Evolutionary conservation across 1,140 invertebrate genomes (phyloP), one percentile per base, ranked within the genome.

Genomic region (Eurosta solidaginis): DNA sequence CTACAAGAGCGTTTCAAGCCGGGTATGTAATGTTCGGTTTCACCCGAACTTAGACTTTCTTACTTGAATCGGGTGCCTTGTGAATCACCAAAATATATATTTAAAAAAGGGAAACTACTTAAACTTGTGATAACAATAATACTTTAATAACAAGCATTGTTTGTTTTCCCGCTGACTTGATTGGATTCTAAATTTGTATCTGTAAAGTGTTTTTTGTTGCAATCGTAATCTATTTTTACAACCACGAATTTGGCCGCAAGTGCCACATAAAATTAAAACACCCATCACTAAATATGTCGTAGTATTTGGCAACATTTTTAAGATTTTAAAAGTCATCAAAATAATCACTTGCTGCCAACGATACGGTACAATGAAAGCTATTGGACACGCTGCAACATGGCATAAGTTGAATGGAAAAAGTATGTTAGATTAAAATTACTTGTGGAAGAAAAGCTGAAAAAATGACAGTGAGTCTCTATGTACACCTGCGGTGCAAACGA

Each of bases 241-340:
- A 40, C n/a, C 59, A 10, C 27, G 2, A 36, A 9, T 20, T 68
- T 68, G 59, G 7, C 14, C 17, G 59, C 59, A 42, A 68, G 59
- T 68, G n/a, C 36, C 54, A 63, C 33, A 63, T 36, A 27, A 63
- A 63, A 36, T 63, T 20, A n/a, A 27, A 63, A 14, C 17, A 36
- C 12, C 54, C 17, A 33, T 9, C 33, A 63, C 29, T 22, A n/a
- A n/a, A n/a, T n/a, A n/a, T n/a, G n/a, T 29, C 0, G 33, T 63
- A 4, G 7, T 54, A 29, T 7, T 12, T 10, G 33, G 36, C 59
- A 68, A 68, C 17, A 22, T n/a, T 68, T n/a, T 36, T 20, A 68
- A 68, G 40, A 22, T 40, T 68, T 42, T 68, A 68, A n/a, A 36
- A 68, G 33, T 22, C 59, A 68, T 68, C 33, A 68, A 68, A 68